Percentiles rank a stretch among this genome's conserved stretches.
Conservation (phyloP, 1,140 invertebrate species). For the Dendrolimus kikuchii region DNA sequence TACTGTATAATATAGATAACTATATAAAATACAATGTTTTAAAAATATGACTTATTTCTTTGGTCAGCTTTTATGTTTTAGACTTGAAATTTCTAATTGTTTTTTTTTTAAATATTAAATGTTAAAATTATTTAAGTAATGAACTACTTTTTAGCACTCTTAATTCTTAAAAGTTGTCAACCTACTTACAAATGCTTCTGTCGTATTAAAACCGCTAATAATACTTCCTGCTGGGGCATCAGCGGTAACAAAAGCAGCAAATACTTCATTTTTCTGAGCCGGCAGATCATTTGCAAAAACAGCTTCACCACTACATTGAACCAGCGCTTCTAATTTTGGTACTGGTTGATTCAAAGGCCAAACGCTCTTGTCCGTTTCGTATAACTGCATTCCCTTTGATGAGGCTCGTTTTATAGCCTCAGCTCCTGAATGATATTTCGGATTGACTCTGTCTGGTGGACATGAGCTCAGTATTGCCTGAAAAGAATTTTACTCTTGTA, state of each 20-base stretch:
- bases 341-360: constrained; percentile 83
- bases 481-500: constrained; percentile 9
- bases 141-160: too few species aligned
- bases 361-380: constrained; percentile 75
- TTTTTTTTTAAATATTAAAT: too few species aligned
- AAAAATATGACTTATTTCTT: too few species aligned
- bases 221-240: constrained; percentile 41
- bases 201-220: constrained; percentile 74
- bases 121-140: too few species aligned
- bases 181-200: constrained; percentile 74
- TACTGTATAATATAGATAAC: too few species aligned
- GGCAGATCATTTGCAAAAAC: constrained; percentile 78
- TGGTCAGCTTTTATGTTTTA: too few species aligned
- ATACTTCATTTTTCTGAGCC: constrained; percentile 72
- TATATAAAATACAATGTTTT: too few species aligned
- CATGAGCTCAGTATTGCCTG: constrained; percentile 70
- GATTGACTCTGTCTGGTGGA: constrained; percentile 54
- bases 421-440: constrained; percentile 66
- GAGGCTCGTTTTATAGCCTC: constrained; percentile 68
- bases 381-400: constrained; percentile 79
- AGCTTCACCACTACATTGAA: constrained; percentile 77
- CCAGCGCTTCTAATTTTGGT: constrained; percentile 78
- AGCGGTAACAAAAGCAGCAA: constrained; percentile 75
- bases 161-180: too few species aligned
- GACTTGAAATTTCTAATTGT: too few species aligned